Evolutionary conservation across 2,113 vertebrate species (phyloP), one percentile per base, ranked within the genome.

Genomic region (Ciconia maguari): DNA sequence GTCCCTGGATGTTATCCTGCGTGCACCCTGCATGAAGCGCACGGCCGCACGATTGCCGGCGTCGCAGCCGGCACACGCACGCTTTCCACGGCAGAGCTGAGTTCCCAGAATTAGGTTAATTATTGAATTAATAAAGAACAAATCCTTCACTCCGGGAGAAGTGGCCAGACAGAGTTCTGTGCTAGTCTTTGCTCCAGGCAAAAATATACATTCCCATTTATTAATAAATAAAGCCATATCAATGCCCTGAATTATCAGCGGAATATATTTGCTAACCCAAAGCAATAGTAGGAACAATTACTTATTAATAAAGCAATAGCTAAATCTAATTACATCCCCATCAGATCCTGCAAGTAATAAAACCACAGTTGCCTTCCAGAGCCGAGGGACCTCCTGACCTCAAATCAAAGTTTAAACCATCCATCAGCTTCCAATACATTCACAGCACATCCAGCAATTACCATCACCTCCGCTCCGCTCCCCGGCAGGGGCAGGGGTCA

Each of bases 271-370:
- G 96, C 97, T 52, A 96, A 94, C 96, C 96, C 96, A 80, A 71
- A 89, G 97, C 55, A 57, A 85, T 57, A 57, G 94, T 29, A 55
- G 97, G 97, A 95, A 95, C 69, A 92, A 98, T 98, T 96, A 98
- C 98, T 98, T 98, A 98, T 98, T 98, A 98, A 98, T 98, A 98
- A 98, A 98, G 97, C 97, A 97, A 97, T 96, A 94, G 97, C 98
- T 97, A 97, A 98, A 98, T 98, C 98, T 98, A 98, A 98, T 98
- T 98, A 98, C 98, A 98, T 96, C 96, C 97, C 98, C 97, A 97
- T 97, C 97, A 97, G 97, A 97, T 94, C 94, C 97, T 94, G 98
- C 92, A 69, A 97, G 97, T 96, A 97, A 98, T 98, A 98, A 98
- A 98, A 97, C 94, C 85, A 78, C 94, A 83, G 97, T 93, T 94